Conservation (phyloP, 53 echinoderm and acorn worm genomes). For the Astropecten irregularis region DNA sequence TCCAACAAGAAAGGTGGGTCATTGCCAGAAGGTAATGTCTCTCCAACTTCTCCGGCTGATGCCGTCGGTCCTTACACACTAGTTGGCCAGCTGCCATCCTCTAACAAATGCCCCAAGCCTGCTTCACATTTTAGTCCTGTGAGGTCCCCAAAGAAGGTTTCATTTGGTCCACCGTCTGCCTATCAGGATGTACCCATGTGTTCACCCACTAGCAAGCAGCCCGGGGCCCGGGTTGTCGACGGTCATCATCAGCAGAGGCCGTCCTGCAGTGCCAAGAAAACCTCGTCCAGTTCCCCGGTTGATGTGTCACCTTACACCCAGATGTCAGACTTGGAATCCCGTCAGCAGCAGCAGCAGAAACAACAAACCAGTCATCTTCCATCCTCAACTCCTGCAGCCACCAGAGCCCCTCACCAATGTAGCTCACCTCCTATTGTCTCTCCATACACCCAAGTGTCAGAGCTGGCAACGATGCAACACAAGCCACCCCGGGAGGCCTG, state of each 20-base stretch:
- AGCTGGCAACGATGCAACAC: background rate
- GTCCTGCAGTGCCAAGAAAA: background rate
- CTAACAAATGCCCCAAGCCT: background rate
- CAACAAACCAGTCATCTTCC: background rate
- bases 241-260: background rate
- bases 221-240: background rate
- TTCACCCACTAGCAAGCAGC: background rate
- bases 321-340: slow-evolving; percentile 22
- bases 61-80: slow-evolving; percentile 21
- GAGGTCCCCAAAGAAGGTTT: slow-evolving; percentile 17
- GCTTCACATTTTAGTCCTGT: background rate
- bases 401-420: background rate
- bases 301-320: slow-evolving; percentile 44
- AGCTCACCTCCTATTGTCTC: background rate
- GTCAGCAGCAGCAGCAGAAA: background rate
- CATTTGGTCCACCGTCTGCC: background rate
- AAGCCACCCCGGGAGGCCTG: background rate
- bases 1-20: too few species aligned
- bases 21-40: background rate
- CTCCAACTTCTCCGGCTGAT: background rate
- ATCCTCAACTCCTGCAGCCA: background rate
- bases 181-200: background rate
- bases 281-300: background rate
- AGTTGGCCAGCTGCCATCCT: slow-evolving; percentile 12
- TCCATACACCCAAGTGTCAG: slow-evolving; percentile 35